Evolutionary conservation across 2,113 vertebrate species (phyloP), one percentile per base, ranked within the genome.

Genomic region (Heterocephalus glaber): DNA sequence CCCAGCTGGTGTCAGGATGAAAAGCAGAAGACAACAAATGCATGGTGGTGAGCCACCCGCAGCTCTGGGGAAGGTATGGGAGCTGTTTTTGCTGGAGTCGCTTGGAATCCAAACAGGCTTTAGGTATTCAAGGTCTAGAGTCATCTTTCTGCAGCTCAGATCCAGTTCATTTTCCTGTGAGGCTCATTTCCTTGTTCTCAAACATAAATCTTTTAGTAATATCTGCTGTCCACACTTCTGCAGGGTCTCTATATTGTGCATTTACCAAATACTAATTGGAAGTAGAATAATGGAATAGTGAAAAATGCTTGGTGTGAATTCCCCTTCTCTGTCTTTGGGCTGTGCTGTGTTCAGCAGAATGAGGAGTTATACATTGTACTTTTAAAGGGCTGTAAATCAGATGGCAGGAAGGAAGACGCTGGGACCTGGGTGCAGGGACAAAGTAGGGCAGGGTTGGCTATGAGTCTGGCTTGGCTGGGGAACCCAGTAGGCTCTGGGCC

Each of bases 11-110:
- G 35, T 83, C 86, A 54, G 68, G 82, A 26, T 54, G 82, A 72
- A 44, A 54, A n/a, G 44, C n/a, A 56, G 9, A 0, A 4, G 82
- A 49, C 19, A 12, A 58, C 54, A 52, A 1, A 52, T n/a, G 20
- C 33, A 11, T 17, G 8, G 6, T 9, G 0, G 33, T 41, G 28
- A 44, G 14, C 56, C n/a, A 20, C 2, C 5, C 0, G 44, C 30
- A 10, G n/a, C 44, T 76, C 74, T 56, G 6, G 65, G n/a, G 56
- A 65, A 52, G 56, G 22, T 30, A 1, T 2, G 4, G 4, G 24
- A 12, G 9, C 22, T 24, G 70, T 22, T 89, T 83, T 28, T 89
- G 56, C 61, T n/a, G 9, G 7, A 38, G 49, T 52, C 19, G 33
- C 19, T 30, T 54, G 56, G 52, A 30, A 61, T 35, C 60, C 52